Conservation (phyloP, 64 coral and sea anemone species). For the Pachyseris speciosa region DNA sequence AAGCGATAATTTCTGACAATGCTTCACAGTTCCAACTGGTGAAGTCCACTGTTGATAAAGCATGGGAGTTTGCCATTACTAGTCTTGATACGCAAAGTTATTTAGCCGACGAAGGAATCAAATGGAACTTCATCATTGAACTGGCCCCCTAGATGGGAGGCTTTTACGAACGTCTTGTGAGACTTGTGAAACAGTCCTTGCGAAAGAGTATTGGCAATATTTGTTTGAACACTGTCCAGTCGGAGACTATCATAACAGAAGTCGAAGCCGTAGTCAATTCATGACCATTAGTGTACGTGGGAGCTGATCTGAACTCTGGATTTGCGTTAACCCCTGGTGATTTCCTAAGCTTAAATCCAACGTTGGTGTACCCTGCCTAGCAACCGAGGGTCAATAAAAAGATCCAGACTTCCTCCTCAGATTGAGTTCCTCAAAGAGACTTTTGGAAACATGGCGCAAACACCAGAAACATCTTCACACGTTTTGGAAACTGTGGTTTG, state of each 20-base stretch:
- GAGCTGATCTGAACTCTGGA: conserved; percentile 46
- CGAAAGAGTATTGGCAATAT: conserved; percentile 30
- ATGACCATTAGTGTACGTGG: conserved; percentile 55
- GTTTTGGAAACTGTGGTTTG: conserved; percentile 27
- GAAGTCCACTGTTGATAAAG: conserved; percentile 10
- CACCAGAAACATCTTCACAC: conserved; percentile 29
- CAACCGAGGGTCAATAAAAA: conserved; percentile 9
- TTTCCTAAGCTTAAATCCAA: conserved; percentile 51
- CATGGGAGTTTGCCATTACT: conserved; percentile 25
- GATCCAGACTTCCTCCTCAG: conserved; percentile 16
- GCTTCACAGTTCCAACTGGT: conserved; percentile 49
- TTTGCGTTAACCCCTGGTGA: conserved; percentile 29
- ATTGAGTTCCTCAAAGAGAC: conserved; percentile 34
- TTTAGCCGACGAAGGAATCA: too few species aligned
- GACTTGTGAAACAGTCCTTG: conserved; percentile 18
- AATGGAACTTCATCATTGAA: too few species aligned
- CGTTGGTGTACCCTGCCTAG: not conserved
- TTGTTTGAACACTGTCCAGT: not conserved
- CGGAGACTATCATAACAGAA: conserved; percentile 41
- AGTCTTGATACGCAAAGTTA: conserved; percentile 19
- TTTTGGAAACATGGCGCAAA: conserved; percentile 12
- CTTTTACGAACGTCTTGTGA: conserved; percentile 1
- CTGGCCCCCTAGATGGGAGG: too few species aligned
- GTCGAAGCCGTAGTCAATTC: conserved; percentile 36
- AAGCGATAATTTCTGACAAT: conserved; percentile 56